A percentile compares a stretch with the other conserved stretches of the same genome.
These are phyloP conservation scores for Drosophila leontia DNA, from an alignment of 1,140 invertebrate genomes.

Conservation along the genomic window DNA sequence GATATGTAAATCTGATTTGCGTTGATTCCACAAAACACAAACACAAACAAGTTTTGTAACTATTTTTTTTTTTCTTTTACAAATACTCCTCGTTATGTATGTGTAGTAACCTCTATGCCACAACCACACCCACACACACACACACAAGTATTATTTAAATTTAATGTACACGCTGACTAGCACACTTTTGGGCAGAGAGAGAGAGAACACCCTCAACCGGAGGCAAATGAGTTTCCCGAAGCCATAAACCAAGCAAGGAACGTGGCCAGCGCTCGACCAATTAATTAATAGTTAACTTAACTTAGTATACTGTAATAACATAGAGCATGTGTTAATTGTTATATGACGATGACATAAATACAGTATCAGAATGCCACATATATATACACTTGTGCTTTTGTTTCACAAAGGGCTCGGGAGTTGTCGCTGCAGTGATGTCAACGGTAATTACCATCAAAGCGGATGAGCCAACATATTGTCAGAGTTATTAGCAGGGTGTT, in stretches of 20 bases:
- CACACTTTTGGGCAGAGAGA: conserved; percentile 57
- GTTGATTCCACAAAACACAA: conserved; percentile 58
- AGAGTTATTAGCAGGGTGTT: conserved; percentile 50
- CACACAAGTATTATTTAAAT: conserved; percentile 81
- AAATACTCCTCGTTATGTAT: conserved; percentile 67
- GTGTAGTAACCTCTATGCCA: conserved; percentile 32
- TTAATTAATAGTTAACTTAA: conserved; percentile 80
- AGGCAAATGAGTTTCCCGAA: conserved; percentile 33
- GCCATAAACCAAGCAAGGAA: conserved; percentile 35
- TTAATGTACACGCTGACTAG: conserved; percentile 65
- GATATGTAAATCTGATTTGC: conserved; percentile 68
- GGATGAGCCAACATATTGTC: conserved; percentile 52
- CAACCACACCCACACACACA: conserved; percentile 6
- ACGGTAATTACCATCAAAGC: conserved; percentile 59
- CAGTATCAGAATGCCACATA: conserved; percentile 70
- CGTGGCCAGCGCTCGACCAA: conserved; percentile 79
- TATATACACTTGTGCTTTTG: conserved; percentile 12
- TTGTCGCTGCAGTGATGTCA: conserved; percentile 52
- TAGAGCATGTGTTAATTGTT: conserved; percentile 80
- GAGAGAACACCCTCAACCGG: conserved; percentile 30
- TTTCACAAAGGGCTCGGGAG: conserved; percentile 26
- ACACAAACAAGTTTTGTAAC: conserved; percentile 50
- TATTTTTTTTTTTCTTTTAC: conserved; percentile 35
- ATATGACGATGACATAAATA: conserved; percentile 73
- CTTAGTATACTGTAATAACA: conserved; percentile 75